Conservation (phyloP, 2,113 vertebrate species). For the Coregonus clupeaformis region DNA sequence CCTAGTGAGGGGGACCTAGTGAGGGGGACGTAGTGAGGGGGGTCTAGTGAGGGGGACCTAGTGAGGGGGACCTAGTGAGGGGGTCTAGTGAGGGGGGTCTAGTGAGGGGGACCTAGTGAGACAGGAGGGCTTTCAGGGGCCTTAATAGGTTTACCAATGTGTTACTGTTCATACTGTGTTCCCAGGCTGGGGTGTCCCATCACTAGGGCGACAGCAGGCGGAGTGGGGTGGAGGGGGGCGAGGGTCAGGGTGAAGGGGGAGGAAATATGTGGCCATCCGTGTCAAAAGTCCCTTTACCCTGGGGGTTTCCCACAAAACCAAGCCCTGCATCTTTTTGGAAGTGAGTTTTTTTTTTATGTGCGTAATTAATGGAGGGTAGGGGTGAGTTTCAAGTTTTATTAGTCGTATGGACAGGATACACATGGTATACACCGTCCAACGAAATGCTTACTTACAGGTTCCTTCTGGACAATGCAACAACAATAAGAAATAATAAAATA, state of each 20-base stretch:
- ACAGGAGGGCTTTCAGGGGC: slow-evolving; percentile 63
- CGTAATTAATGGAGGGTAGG: background rate
- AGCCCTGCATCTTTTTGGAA: slow-evolving; percentile 21
- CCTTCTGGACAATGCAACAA: no score
- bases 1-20: slow-evolving; percentile 60
- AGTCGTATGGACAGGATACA: no score
- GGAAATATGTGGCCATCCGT: slow-evolving; percentile 57
- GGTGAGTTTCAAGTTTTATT: no score
- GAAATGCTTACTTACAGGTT: no score
- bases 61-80: no score
- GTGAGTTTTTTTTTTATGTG: background rate
- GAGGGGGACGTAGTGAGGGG: background rate
- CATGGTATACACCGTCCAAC: no score
- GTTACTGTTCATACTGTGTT: background rate
- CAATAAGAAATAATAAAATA: no score
- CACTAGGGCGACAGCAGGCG: background rate
- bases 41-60: no score
- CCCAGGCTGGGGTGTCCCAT: background rate
- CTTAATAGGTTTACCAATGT: slow-evolving; percentile 59
- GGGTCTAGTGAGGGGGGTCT: no score
- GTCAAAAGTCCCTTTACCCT: slow-evolving; percentile 67
- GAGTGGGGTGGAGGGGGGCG: background rate
- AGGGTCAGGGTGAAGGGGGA: slow-evolving; percentile 30
- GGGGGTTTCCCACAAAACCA: slow-evolving; percentile 39
- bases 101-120: no score